A percentile compares a stretch with the other conserved stretches of the same genome.
phyloP scores from a whole-genome alignment of 2,797 vertebrate species.

The Darevskia mixta region DNA sequence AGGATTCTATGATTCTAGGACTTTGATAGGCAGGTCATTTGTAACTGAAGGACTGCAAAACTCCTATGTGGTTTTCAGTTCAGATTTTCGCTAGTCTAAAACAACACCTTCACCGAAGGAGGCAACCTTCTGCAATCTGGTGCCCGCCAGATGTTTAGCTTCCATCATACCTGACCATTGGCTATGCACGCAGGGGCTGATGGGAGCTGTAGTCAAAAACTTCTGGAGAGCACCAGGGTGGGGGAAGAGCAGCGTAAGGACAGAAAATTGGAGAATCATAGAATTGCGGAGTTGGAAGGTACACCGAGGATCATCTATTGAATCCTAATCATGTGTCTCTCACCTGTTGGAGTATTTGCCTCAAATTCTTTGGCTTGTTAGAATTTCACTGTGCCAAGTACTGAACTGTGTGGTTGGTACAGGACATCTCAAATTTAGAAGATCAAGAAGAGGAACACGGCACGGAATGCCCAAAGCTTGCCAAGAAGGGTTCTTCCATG shows the following conservation, averaged over 20 bases:
- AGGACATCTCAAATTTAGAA: conserved; percentile 29
- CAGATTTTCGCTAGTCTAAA: background rate
- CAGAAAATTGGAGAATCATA: background rate
- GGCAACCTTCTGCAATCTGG: too few relatives aligned
- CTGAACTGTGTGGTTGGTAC: conserved; percentile 15
- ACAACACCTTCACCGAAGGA: background rate
- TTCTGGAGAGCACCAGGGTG: too few relatives aligned
- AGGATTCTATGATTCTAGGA: too few relatives aligned
- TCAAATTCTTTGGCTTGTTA: background rate
- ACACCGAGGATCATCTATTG: too few relatives aligned
- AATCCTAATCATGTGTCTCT: too few relatives aligned
- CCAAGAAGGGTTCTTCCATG: conserved; percentile 32
- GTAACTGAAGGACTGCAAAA: background rate
- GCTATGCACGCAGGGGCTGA: too few relatives aligned
- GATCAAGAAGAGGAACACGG: background rate
- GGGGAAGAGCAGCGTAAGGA: background rate
- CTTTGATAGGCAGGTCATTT: background rate
- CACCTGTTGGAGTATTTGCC: too few relatives aligned
- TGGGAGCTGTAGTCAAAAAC: too few relatives aligned
- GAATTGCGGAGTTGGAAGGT: background rate
- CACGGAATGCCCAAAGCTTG: background rate
- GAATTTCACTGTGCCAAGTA: conserved; percentile 8
- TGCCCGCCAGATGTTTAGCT: too few relatives aligned
- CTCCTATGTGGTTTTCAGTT: background rate
- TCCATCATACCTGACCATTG: too few relatives aligned